Evolutionary conservation across 2,888 invertebrate genomes (phyloP).

Genomic region (Aspidiotus destructor): DNA sequence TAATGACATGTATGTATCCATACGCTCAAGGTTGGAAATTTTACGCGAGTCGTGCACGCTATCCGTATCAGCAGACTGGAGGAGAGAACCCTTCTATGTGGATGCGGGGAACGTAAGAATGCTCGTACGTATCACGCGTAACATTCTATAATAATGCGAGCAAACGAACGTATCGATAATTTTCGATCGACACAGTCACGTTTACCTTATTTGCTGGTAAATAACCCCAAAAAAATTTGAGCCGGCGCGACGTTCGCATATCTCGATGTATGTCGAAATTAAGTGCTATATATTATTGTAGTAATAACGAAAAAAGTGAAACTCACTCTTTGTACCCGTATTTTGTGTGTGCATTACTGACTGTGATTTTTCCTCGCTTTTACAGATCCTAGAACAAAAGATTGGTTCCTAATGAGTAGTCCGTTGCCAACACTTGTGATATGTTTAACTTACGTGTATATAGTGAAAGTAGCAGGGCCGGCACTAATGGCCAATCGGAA

Average conservation of each 20-base stretch:
- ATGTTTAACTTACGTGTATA: conserved; percentile 77
- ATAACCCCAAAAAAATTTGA: not conserved
- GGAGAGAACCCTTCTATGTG: no score
- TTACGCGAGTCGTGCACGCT: no score
- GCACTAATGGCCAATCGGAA: conserved; percentile 75
- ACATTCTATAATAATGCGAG: no score
- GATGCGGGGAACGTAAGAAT: no score
- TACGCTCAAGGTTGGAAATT: no score
- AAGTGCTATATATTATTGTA: not conserved
- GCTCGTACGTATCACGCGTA: no score
- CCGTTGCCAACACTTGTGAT: conserved; percentile 84
- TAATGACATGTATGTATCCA: no score
- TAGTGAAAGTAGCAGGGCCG: conserved; percentile 78
- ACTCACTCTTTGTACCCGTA: not conserved
- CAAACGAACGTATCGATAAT: not conserved
- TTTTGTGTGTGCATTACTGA: not conserved
- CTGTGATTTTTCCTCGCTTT: conserved; percentile 38
- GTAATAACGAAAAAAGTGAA: conserved; percentile 7
- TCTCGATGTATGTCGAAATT: not conserved
- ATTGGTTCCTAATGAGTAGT: conserved; percentile 88
- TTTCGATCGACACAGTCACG: conserved; percentile 13
- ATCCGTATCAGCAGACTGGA: no score
- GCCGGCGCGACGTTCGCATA: not conserved
- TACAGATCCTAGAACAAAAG: conserved; percentile 77
- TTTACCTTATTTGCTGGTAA: conserved; percentile 3